Base-by-base conservation (phyloP, 2,888 invertebrate genomes). In the Temnothorax ravouxi region DNA sequence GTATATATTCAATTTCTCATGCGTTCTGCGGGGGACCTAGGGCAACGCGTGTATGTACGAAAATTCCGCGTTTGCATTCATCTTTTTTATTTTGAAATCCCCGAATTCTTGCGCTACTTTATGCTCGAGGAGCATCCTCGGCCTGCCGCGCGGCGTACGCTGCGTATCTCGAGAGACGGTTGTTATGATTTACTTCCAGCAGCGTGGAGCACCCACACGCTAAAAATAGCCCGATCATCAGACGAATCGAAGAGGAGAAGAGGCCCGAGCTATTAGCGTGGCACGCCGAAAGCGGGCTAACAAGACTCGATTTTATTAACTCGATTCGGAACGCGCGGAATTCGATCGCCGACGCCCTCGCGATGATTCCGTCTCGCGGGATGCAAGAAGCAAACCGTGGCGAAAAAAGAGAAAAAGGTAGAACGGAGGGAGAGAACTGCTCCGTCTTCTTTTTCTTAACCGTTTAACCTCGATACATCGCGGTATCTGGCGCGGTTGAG, bases 391-490 rank as follows among this genome's bases (percentile, higher is more conserved):
- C 75, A 86, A 86, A 84, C 80, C 44, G 80, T 21, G 29, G 1
- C 18, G 18, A 41, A 54, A 54, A 25, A 25, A 41, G 47, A 34
- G n/a, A 21, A 9, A 54, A 21, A 21, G 52, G 3, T 0, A 9
- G 52, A 52, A 34, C 34, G 34, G 8, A 15, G 15, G 13, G 25
- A 29, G 15, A 66, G 21, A 64, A 41, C 34, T 0, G 6, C 18
- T 59, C 67, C 25, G 11, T 80, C 72, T 80, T 81, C 69, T 72
- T 72, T 67, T 76, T 54, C 34, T 25, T 38, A 52, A 52, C 52
- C 77, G 52, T 79, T 86, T 84, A 80, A 89, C 88, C 90, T 87
- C 89, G 75, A 87, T 88, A 84, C 84, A 50, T 2, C 50, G 18
- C 11, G 62, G 85, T 84, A 86, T 80, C 77, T 83, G 83, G 64